Conservation (phyloP, 2,888 invertebrate species). For the Oscheius sp. region DNA sequence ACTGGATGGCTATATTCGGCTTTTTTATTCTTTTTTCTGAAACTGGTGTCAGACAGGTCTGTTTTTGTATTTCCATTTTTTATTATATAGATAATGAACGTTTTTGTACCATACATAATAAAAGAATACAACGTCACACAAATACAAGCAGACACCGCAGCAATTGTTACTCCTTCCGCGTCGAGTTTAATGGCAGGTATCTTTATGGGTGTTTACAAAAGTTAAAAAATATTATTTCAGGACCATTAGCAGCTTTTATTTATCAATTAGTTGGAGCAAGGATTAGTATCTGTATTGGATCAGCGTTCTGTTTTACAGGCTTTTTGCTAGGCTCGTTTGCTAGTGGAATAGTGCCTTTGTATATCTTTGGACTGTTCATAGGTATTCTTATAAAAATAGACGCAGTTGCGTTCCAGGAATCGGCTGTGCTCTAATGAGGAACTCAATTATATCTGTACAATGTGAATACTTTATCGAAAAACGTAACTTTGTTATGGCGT, state of each 20-base stretch:
- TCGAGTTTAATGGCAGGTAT: slow-evolving; percentile 46
- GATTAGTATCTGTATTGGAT: slow-evolving; percentile 40
- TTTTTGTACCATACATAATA: slow-evolving; percentile 45
- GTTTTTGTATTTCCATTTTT: neutral
- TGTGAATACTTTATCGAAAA: slow-evolving; percentile 53
- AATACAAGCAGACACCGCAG: slow-evolving; percentile 44
- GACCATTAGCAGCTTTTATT: slow-evolving; percentile 48
- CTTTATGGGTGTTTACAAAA: neutral
- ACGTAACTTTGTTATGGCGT: slow-evolving; percentile 40
- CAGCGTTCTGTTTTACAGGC: slow-evolving; percentile 36
- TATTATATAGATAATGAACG: slow-evolving; percentile 49
- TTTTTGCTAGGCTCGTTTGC: slow-evolving; percentile 46
- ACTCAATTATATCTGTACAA: slow-evolving; percentile 52
- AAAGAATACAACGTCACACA: slow-evolving; percentile 45
- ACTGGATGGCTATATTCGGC: slow-evolving; percentile 45
- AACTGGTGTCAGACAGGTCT: slow-evolving; percentile 53
- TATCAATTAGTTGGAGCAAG: slow-evolving; percentile 49
- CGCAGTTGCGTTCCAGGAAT: slow-evolving; percentile 35
- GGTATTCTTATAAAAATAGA: slow-evolving; percentile 28
- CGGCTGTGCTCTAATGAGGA: slow-evolving; percentile 54
- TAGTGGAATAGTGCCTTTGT: slow-evolving; percentile 39
- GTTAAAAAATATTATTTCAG: slow-evolving; percentile 30
- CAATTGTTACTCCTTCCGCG: slow-evolving; percentile 49
- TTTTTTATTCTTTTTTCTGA: slow-evolving; percentile 51
- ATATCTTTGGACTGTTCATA: slow-evolving; percentile 38